phyloP scores from a whole-genome alignment of 2,113 vertebrate species.

The Oceanodroma tethys region DNA sequence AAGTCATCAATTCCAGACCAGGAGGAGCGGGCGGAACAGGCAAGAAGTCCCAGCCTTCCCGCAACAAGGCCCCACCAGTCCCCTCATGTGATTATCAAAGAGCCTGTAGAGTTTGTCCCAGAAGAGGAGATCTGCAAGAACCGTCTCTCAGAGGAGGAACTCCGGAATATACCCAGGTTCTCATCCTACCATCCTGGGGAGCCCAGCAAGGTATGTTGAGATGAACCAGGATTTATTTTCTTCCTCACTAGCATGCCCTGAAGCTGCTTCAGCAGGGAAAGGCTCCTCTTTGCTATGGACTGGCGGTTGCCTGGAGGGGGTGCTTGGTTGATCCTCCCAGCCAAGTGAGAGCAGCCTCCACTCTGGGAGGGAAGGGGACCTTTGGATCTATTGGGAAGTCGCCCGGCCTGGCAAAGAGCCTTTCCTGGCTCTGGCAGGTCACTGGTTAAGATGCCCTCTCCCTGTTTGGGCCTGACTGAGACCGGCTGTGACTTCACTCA shows the following conservation, averaged over 20 bases:
- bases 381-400: neutral
- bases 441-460: neutral
- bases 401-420: neutral
- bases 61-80: constrained; percentile 61
- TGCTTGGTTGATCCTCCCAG: neutral
- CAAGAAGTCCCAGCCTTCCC: constrained; percentile 57
- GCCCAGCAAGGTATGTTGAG: constrained; percentile 79
- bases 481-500: neutral
- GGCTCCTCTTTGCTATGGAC: neutral
- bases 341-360: neutral
- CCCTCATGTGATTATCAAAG: constrained; percentile 72
- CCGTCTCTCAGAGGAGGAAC: constrained; percentile 82
- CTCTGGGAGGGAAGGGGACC: neutral
- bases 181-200: constrained; percentile 84
- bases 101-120: constrained; percentile 77
- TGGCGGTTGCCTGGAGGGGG: neutral
- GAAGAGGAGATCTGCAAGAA: constrained; percentile 86
- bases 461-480: neutral
- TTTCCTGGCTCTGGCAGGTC: neutral
- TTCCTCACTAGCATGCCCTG: neutral
- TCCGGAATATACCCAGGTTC: constrained; percentile 84
- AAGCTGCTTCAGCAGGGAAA: neutral
- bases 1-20: neutral
- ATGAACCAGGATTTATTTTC: neutral
- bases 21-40: constrained; percentile 23